Evolutionary conservation across 2,797 vertebrate genomes (phyloP).

Genomic region (Sphenodon punctatus): DNA sequence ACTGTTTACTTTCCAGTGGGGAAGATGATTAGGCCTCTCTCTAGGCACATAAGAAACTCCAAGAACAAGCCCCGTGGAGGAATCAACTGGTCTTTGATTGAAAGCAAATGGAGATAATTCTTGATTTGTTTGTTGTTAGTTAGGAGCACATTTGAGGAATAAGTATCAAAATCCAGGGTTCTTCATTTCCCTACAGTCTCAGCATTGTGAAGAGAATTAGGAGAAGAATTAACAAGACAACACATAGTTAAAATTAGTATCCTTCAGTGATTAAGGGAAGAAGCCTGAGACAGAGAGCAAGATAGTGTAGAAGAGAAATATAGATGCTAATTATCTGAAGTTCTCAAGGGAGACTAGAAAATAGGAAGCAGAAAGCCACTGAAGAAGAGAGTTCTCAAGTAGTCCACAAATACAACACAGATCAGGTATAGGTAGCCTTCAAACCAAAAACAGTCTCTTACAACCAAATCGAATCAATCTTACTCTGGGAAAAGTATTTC

Average conservation of each 20-base stretch:
- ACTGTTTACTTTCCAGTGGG: not conserved
- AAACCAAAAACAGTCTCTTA: conserved; percentile 19
- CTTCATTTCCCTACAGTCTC: conserved; percentile 21
- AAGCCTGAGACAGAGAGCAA: conserved; percentile 46
- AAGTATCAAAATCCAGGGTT: conserved; percentile 46
- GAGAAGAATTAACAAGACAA: conserved; percentile 39
- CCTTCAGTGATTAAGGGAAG: conserved; percentile 43
- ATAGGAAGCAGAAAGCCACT: conserved; percentile 3
- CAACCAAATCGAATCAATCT: conserved; percentile 5
- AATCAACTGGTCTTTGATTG: conserved; percentile 13
- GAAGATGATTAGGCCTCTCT: not conserved
- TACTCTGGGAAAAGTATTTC: not conserved
- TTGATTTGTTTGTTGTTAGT: conserved; percentile 53
- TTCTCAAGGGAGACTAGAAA: conserved; percentile 46
- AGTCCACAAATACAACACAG: conserved; percentile 13
- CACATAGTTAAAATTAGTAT: conserved; percentile 51
- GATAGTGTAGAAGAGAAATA: conserved; percentile 48
- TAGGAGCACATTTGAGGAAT: conserved; percentile 44
- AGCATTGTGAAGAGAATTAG: not conserved
- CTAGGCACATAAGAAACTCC: no score
- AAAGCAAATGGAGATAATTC: conserved; percentile 21
- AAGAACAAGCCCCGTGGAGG: conserved; percentile 9
- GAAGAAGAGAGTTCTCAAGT: conserved; percentile 20
- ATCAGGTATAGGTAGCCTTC: not conserved
- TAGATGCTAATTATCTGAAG: conserved; percentile 30